Evolutionary conservation across 2,797 vertebrate species (phyloP), one percentile per base, ranked within the genome.

Genomic region (Cyclura pinguis): DNA sequence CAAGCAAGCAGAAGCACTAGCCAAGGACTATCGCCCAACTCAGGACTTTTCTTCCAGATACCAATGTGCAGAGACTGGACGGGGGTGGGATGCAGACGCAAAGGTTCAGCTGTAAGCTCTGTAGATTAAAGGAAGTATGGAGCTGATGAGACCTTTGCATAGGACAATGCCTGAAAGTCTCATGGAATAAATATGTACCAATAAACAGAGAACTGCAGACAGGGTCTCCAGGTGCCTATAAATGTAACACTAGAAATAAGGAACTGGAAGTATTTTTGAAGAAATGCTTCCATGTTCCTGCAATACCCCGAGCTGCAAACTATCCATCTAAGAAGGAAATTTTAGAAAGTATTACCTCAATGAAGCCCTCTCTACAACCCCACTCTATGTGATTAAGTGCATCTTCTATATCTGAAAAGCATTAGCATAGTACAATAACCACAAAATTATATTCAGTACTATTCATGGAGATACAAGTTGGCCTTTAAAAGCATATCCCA

Each of bases 401-500:
- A 92, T 93, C 93, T 89, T 89, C 86, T 91, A 92, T 93, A 93
- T 90, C 87, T 90, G 88, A 93, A 93, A 95, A 91, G 77, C 88
- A 93, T 93, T 92, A 89, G 90, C 83, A 92, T 74, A 93, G 92
- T 91, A 93, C 64, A 95, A 91, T 76, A 91, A 91, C 91, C 89
- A 90, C 91, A 93, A 93, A 64, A 93, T 47, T 91, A 38, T 92
- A 92, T 92, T 91, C 90, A 94, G 94, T 67, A 92, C 93, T 80
- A 91, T 27, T 86, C 87, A 94, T 92, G 92, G 95, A 92, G 88
- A 94, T 90, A 94, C 93, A 95, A 95, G 88, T 91, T 95, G 93
- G 73, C 89, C 91, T 87, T 42, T 10, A 80, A 90, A 90, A 57
- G 38, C 47, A 67, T 42, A 50, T 22, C 47, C 47, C 62, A 90